phyloP scores from a whole-genome alignment of 2,888 invertebrate genomes.

The Coecobrya sp. region DNA sequence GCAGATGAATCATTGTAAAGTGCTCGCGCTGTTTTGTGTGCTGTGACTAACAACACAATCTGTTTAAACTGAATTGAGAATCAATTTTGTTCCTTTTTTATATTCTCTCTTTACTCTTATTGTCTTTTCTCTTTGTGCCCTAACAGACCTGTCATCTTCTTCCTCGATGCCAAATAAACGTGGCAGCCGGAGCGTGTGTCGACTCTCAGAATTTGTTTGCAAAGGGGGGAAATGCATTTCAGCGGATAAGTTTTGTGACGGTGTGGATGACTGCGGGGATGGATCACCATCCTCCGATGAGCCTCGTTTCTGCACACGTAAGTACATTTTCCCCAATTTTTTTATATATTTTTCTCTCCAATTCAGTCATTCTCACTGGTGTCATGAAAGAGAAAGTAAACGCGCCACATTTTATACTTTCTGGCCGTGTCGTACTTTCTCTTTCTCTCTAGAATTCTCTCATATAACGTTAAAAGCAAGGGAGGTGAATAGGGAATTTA shows the following conservation, averaged over 20 bases:
- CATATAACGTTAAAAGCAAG: conserved; percentile 18
- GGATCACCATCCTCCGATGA: conserved; percentile 90
- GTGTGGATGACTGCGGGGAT: conserved; percentile 94
- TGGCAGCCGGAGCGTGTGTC: conserved; percentile 89
- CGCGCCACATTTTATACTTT: conserved; percentile 43
- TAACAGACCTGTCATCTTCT: conserved; percentile 71
- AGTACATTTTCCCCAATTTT: conserved; percentile 88
- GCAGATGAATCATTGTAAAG: conserved; percentile 40
- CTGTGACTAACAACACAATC: conserved; percentile 57
- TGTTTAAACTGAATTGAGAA: conserved; percentile 65
- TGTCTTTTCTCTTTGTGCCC: conserved; percentile 48
- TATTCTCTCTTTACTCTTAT: conserved; percentile 32
- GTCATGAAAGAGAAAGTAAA: not conserved
- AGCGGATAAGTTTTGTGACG: conserved; percentile 93
- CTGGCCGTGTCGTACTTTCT: conserved; percentile 32
- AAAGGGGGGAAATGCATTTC: conserved; percentile 92
- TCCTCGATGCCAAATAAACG: conserved; percentile 76
- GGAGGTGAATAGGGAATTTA: conserved; percentile 33
- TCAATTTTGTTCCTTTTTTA: conserved; percentile 61
- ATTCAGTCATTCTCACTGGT: conserved; percentile 8
- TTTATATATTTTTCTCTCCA: not conserved
- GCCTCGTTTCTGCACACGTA: conserved; percentile 94
- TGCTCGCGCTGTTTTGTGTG: not conserved
- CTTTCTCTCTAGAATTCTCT: conserved; percentile 17
- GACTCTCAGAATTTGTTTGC: conserved; percentile 92